Evolutionary conservation across 2,113 vertebrate species (phyloP), one percentile per base, ranked within the genome.

Genomic region (Hippocampus abdominalis): DNA sequence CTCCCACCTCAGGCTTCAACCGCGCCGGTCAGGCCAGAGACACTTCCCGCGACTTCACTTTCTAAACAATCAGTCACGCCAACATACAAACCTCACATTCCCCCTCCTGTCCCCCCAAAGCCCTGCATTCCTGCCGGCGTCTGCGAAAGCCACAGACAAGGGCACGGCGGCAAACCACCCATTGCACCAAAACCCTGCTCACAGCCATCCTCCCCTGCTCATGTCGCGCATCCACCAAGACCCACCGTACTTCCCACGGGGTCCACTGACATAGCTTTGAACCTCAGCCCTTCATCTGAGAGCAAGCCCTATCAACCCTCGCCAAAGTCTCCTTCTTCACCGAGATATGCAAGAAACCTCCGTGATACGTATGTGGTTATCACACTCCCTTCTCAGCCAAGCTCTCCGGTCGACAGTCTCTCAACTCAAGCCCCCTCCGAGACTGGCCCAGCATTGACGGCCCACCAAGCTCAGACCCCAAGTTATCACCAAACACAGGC

Each of bases 331-430:
- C 96, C 96, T 36, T 88, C 94, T 69, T 93, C 92, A 78, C 91
- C 92, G 48, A 96, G 95, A 77, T 83, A 94, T 88, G 88, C 94
- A 71, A 96, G 95, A 76, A 93, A 93, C 69, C 92, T 94, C 51
- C 89, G 87, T 69, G 96, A 98, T 89, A 98, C 97, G 0, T 99
- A 98, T 42, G 97, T 98, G 75, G 97, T 99, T 70, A 99, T 99
- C 79, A 99, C 97, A 15, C 90, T 99, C 77, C 97, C 97, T 78
- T 98, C 97, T 78, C 96, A 98, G 80, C 96, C 97, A 46, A 94
- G 94, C 79, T 98, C 96, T 84, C 96, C 97, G 68, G 95, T 94
- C 61, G 96, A 98, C 59, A 84, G 86, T 82, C 71, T 95, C 77
- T 88, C 84, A 81, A 92, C 92, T 76, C 94, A 95, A 83, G 93